These are phyloP conservation scores for Neomonachus schauinslandi DNA, from an alignment of 2,113 vertebrate species.

Conservation along the genomic window DNA sequence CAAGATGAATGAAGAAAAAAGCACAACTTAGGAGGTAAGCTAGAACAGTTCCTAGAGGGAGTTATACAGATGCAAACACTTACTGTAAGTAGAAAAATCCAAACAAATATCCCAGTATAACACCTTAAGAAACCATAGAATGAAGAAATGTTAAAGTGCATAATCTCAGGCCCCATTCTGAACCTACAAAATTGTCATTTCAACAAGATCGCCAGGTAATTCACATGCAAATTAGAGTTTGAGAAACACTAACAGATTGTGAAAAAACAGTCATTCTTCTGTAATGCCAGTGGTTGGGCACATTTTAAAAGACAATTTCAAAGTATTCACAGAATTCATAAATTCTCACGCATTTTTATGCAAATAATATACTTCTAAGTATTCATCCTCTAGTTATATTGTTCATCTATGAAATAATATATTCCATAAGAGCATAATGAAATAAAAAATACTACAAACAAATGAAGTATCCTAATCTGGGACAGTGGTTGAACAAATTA, in stretches of 20 bases:
- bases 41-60: not conserved
- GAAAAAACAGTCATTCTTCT: not conserved
- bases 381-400: not conserved
- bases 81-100: not conserved
- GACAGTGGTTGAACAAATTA: not conserved
- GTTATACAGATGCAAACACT: not conserved
- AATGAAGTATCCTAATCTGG: not conserved
- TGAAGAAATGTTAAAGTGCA: not conserved
- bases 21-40: not conserved
- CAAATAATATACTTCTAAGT: not conserved
- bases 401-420: not conserved
- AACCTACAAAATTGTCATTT: not conserved
- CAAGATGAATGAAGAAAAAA: not conserved
- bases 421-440: not conserved
- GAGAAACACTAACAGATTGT: not conserved
- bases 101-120: not conserved
- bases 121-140: not conserved
- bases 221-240: not conserved
- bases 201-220: not conserved
- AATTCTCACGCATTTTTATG: not conserved
- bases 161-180: not conserved
- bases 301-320: not conserved
- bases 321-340: not conserved
- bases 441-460: not conserved
- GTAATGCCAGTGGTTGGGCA: accelerated